Conservation (phyloP, 2,888 invertebrate genomes). For the Polyommatus icarus region DNA sequence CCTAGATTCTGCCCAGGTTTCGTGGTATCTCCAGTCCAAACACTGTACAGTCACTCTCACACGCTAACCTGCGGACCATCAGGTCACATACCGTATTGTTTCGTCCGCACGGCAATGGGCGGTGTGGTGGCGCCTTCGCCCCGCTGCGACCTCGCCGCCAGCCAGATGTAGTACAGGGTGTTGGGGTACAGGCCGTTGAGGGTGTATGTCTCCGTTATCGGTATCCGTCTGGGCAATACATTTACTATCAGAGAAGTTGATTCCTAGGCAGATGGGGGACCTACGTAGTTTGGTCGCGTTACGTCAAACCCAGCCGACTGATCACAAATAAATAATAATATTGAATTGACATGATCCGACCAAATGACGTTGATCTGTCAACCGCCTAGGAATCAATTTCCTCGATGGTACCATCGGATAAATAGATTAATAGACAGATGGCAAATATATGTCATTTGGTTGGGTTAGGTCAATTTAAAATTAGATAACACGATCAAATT, state of each 20-base stretch:
- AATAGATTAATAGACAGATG: neutral
- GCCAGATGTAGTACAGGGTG: constrained; percentile 97
- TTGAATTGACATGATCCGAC: too few relatives aligned
- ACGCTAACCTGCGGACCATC: constrained; percentile 20
- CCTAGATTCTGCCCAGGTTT: neutral
- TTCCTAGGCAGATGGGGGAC: too few relatives aligned
- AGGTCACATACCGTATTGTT: constrained; percentile 95
- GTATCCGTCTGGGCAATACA: constrained; percentile 82
- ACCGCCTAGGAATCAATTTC: too few relatives aligned
- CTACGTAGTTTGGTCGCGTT: too few relatives aligned
- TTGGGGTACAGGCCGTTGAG: constrained; percentile 96
- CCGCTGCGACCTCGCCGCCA: constrained; percentile 94
- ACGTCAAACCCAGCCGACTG: too few relatives aligned
- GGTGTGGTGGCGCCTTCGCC: constrained; percentile 98
- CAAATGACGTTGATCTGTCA: too few relatives aligned
- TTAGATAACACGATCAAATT: too few relatives aligned
- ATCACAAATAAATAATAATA: too few relatives aligned
- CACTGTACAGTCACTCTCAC: constrained; percentile 27
- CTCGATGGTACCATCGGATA: neutral
- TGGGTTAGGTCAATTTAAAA: neutral
- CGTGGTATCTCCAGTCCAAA: neutral
- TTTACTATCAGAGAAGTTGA: too few relatives aligned
- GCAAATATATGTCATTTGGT: too few relatives aligned
- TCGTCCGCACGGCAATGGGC: constrained; percentile 95
- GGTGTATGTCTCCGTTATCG: constrained; percentile 91